A percentile compares a stretch with the other conserved stretches of the same genome.
These are phyloP conservation scores for Periophthalmodon schlosseri DNA, from an alignment of 2,113 vertebrate genomes.

Conservation along the genomic window DNA sequence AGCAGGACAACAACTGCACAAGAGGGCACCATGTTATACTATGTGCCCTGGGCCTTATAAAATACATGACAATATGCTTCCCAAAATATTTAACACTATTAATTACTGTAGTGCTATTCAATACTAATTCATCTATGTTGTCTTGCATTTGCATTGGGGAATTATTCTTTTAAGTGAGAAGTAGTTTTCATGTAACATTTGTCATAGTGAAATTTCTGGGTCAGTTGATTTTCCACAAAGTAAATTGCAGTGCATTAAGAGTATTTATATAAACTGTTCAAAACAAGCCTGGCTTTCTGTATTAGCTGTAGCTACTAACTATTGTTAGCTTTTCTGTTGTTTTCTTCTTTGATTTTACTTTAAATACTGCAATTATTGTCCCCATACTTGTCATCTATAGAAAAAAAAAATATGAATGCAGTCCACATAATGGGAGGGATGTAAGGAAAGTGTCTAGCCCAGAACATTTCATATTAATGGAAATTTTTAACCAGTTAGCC, in stretches of 20 bases:
- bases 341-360: not conserved
- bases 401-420: no score
- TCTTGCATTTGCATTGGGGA: not conserved
- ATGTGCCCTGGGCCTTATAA: constrained; percentile 14
- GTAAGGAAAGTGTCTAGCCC: no score
- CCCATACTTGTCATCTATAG: not conserved
- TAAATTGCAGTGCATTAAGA: constrained; percentile 4
- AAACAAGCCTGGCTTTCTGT: not conserved
- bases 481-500: no score
- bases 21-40: constrained; percentile 34
- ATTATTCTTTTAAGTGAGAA: not conserved
- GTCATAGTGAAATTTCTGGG: constrained; percentile 5
- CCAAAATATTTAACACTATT: not conserved
- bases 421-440: no score
- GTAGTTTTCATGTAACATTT: not conserved
- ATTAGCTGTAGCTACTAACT: not conserved
- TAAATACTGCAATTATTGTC: not conserved
- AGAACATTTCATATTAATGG: no score
- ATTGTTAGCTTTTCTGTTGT: not conserved
- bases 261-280: not conserved
- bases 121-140: not conserved
- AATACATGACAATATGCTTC: not conserved
- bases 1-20: constrained; percentile 49
- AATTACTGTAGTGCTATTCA: not conserved
- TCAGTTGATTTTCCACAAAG: constrained; percentile 4